Evolutionary conservation across 2,797 vertebrate species (phyloP), one percentile per base, ranked within the genome.

Genomic region (Gobio occitaniae): DNA sequence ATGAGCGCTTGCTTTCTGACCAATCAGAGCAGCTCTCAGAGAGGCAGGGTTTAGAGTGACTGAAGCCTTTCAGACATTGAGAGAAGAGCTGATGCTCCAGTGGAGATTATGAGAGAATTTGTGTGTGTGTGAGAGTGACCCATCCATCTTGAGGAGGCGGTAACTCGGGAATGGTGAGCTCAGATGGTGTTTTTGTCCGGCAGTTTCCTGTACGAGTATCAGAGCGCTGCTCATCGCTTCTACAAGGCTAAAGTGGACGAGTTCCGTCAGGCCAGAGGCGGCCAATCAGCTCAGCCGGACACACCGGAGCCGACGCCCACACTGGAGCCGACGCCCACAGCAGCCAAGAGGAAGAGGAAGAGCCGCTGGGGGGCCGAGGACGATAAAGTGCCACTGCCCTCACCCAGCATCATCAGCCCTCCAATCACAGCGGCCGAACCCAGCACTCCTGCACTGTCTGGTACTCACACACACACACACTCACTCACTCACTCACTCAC

Each of bases 301-400:
- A 0, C 21, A 88, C 25, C 29, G 7, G 75, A 79, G 29, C 86
- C 61, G 25, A 36, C 6, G 54, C 87, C 91, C 86, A 0, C 21
- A 88, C n/a, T n/a, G 7, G 75, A 79, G 29, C 86, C 61, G 25
- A 36, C 6, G 54, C 87, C 91, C 9, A 88, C 92, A 0, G 94
- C 94, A 0, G 86, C 93, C 2, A 99, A 99, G 86, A 95, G 96
- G 87, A 99, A 97, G 91, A 93, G 97, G 88, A 99, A 99, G 93
- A 99, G 98, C 91, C 94, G 98, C 41, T 99, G 98, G 98, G 98
- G 98, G 0, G 96, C 98, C 0, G 97, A 98, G 87, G 97, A 98
- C 11, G 98, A 99, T 78, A 97, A 97, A 91, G 96, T 98, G n/a
- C 96, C 97, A 0, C 48, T 99, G 69, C 96, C 96, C 0, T 41